Conservation (phyloP, 1,140 invertebrate genomes). For the Philaenus spumarius region DNA sequence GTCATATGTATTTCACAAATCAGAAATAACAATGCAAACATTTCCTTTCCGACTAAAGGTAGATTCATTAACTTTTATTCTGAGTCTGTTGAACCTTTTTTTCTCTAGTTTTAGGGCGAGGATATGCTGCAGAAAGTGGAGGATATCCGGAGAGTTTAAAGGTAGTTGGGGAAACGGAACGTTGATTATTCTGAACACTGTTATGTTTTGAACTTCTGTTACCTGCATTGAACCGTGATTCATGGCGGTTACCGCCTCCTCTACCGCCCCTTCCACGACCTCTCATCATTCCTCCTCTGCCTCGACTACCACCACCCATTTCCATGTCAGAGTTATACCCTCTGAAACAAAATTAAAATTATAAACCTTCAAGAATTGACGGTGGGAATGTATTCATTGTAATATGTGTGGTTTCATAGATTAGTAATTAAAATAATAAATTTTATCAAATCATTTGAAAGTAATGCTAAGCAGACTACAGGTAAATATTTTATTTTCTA, state of each 20-base stretch:
- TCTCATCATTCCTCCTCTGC: conserved; percentile 47
- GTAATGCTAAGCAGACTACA: too few species aligned
- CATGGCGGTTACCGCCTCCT: conserved; percentile 40
- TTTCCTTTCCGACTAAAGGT: too few species aligned
- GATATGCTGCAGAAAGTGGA: background rate
- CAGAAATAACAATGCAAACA: too few species aligned
- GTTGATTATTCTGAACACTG: too few species aligned
- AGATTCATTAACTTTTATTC: too few species aligned
- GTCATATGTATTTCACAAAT: too few species aligned
- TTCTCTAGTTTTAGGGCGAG: too few species aligned
- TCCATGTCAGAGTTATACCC: conserved; percentile 42
- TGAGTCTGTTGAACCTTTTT: too few species aligned
- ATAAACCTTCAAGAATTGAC: background rate
- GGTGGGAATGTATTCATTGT: background rate
- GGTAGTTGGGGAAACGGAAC: background rate
- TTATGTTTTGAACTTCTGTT: background rate
- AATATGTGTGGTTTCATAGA: background rate
- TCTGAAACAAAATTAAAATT: conserved; percentile 30
- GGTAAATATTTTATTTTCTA: too few species aligned
- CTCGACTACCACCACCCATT: conserved; percentile 44
- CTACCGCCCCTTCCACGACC: conserved; percentile 48
- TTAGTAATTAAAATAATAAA: too few species aligned
- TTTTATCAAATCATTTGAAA: too few species aligned
- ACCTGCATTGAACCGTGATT: conserved; percentile 24
- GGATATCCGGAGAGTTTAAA: background rate